These are phyloP conservation scores for Schizopygopsis malacanthus DNA, from an alignment of 2,797 vertebrate genomes.

Conservation along the genomic window DNA sequence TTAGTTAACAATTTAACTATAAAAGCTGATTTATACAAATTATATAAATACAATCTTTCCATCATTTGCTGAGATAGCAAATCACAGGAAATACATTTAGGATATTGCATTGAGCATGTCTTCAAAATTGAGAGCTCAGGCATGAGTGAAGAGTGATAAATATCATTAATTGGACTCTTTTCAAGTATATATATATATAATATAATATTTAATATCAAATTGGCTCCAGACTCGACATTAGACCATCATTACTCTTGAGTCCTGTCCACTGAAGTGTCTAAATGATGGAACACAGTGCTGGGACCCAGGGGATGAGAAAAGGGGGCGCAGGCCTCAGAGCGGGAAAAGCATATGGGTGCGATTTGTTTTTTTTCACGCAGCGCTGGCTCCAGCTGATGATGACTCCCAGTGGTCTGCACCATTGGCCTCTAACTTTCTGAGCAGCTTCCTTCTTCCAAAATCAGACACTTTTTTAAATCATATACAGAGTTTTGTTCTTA, in stretches of 20 bases:
- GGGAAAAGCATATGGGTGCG: conserved; percentile 47
- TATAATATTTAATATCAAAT: not conserved
- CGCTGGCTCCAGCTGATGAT: conserved; percentile 47
- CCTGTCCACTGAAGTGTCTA: not conserved
- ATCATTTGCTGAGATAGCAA: not conserved
- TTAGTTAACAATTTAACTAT: not conserved
- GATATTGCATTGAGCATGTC: not conserved
- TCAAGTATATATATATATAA: not conserved
- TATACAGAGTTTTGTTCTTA: not conserved
- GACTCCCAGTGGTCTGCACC: conserved; percentile 8
- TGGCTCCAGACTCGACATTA: not conserved
- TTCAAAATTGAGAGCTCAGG: not conserved
- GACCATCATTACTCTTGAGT: not conserved
- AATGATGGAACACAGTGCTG: not conserved
- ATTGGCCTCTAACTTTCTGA: not conserved
- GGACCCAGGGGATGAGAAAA: not conserved
- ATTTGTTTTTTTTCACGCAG: conserved; percentile 52
- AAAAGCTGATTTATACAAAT: not conserved
- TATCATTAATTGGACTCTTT: not conserved
- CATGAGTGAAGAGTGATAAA: not conserved
- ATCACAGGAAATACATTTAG: not conserved
- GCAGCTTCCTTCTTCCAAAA: not conserved
- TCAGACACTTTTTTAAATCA: not conserved
- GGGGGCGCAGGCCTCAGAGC: not conserved
- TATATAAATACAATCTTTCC: not conserved